Evolutionary conservation across 2,888 invertebrate genomes (phyloP).

Genomic region (Lomographa bimaculata): DNA sequence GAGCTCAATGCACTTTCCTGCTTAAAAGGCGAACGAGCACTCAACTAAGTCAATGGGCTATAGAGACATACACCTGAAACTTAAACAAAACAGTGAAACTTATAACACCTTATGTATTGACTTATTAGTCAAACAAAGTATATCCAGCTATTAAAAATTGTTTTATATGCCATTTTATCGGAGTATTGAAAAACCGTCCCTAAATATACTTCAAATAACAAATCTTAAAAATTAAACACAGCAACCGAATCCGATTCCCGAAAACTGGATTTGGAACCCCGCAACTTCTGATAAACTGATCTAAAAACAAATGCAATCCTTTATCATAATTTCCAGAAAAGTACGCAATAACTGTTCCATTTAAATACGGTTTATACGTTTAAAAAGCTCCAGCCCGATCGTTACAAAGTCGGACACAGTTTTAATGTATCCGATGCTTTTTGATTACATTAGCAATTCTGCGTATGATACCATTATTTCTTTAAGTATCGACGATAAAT

Average conservation of each 20-base stretch:
- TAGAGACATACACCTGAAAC: too few species aligned
- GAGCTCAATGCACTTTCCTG: too few species aligned
- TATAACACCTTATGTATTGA: too few species aligned
- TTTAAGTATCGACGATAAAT: constrained; percentile 19
- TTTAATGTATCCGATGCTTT: constrained; percentile 34
- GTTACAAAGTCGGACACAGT: constrained; percentile 28
- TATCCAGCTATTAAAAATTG: too few species aligned
- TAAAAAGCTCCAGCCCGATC: constrained; percentile 8
- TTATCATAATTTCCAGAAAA: constrained; percentile 6
- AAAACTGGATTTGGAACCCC: not conserved
- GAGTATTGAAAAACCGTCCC: too few species aligned
- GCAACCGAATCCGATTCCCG: constrained; percentile 1
- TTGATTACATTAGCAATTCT: constrained; percentile 22
- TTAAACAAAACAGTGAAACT: too few species aligned
- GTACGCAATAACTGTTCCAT: constrained; percentile 1
- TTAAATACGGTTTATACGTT: constrained; percentile 3
- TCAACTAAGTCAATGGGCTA: too few species aligned
- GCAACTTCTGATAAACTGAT: constrained; percentile 1
- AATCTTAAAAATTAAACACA: constrained; percentile 2
- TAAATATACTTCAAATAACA: too few species aligned
- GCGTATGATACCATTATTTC: constrained; percentile 15
- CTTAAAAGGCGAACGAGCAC: too few species aligned
- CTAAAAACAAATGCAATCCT: not conserved
- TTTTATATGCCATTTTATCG: too few species aligned
- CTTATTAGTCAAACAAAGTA: too few species aligned